Conservation (phyloP, 2,797 vertebrate species). For the Neosilurus hyrtlii region DNA sequence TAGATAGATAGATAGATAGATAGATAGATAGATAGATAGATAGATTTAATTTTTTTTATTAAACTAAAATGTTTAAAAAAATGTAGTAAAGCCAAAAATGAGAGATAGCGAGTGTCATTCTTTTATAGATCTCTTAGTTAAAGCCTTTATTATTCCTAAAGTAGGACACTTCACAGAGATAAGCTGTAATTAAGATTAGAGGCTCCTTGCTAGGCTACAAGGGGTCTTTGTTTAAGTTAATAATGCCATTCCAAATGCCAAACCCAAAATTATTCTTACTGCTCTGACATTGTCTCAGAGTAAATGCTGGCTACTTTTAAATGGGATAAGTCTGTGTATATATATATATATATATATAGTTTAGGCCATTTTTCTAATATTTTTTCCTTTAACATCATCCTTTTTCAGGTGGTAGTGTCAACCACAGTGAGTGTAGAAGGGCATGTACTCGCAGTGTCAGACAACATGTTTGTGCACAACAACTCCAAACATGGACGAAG, state of each 20-base stretch:
- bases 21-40: too few species aligned
- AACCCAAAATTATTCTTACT: slow-evolving; percentile 80
- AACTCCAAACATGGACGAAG: slow-evolving; percentile 98
- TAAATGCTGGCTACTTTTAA: slow-evolving; percentile 81
- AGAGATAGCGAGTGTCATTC: slow-evolving; percentile 44
- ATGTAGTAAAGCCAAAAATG: background rate
- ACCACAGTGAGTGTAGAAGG: slow-evolving; percentile 97
- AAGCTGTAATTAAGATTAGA: slow-evolving; percentile 67
- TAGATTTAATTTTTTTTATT: too few species aligned
- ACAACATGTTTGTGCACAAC: slow-evolving; percentile 99
- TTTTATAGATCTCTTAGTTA: slow-evolving; percentile 67
- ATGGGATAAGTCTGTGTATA: slow-evolving; percentile 90
- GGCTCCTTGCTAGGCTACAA: slow-evolving; percentile 28
- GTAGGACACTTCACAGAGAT: slow-evolving; percentile 76
- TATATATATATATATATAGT: too few species aligned
- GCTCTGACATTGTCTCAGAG: slow-evolving; percentile 82
- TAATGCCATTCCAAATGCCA: slow-evolving; percentile 41
- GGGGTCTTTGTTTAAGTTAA: slow-evolving; percentile 36
- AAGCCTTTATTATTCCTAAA: slow-evolving; percentile 75
- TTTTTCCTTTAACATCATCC: background rate
- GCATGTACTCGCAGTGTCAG: slow-evolving; percentile 94
- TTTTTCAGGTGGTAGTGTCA: slow-evolving; percentile 90
- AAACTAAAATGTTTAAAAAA: too few species aligned
- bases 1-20: too few species aligned
- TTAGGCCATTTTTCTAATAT: background rate